Conservation (phyloP, 2,113 vertebrate species). For the Glaucomys volans region DNA sequence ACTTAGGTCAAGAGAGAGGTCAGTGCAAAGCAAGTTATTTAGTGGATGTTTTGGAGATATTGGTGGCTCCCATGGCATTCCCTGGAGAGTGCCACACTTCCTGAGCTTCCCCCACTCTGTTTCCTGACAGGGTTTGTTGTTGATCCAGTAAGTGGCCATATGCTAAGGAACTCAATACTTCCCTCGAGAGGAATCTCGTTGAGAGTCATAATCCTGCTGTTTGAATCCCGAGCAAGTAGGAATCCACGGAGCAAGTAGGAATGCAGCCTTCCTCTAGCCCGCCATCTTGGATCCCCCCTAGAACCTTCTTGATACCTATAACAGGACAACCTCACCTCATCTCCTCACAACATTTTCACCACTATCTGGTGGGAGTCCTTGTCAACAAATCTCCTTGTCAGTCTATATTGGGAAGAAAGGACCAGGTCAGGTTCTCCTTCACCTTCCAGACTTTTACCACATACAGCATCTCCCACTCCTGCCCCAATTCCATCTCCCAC, state of each 20-base stretch:
- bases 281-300: no score
- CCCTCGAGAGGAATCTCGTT: slow-evolving; percentile 13
- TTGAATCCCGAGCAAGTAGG: no score
- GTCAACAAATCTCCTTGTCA: not conserved
- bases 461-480: no score
- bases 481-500: not conserved
- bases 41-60: not conserved
- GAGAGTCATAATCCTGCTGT: no score
- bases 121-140: not conserved
- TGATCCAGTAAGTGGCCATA: not conserved
- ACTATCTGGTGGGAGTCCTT: not conserved
- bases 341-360: not conserved
- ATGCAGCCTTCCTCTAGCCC: no score
- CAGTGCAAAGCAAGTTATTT: slow-evolving; percentile 27
- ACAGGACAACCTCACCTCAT: not conserved
- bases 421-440: not conserved
- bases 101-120: not conserved
- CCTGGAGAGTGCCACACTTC: not conserved
- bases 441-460: not conserved
- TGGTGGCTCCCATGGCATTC: not conserved
- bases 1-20: not conserved
- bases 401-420: not conserved
- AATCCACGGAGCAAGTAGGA: no score
- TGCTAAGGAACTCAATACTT: not conserved
- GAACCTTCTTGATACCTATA: not conserved